A percentile compares a stretch with the other conserved stretches of the same genome.
Conservation (phyloP, 1,140 invertebrate genomes). For the Telenomus remus region DNA sequence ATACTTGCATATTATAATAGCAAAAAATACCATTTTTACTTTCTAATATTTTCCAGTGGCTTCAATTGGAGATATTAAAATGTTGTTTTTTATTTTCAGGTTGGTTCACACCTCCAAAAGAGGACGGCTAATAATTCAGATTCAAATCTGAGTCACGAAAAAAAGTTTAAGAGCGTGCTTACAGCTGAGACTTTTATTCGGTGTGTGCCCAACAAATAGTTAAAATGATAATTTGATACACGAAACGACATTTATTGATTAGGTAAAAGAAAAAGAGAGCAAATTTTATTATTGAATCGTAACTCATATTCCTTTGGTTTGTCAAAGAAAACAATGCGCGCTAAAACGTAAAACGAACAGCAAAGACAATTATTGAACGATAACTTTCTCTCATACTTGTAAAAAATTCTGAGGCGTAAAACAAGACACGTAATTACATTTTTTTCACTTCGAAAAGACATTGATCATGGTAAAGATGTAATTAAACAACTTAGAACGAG, state of each 20-base stretch:
- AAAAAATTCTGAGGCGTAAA: not conserved
- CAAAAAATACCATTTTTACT: no score
- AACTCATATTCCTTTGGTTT: conserved; percentile 68
- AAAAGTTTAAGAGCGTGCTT: conserved; percentile 68
- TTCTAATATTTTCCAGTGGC: no score
- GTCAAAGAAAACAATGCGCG: conserved; percentile 61
- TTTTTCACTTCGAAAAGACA: not conserved
- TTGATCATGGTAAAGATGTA: no score
- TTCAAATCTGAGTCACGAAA: conserved; percentile 38
- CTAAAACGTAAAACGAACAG: conserved; percentile 59
- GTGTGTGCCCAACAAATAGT: conserved; percentile 73
- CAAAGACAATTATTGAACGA: not conserved
- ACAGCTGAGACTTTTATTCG: conserved; percentile 73
- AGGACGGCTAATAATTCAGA: conserved; percentile 84
- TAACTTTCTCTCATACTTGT: not conserved
- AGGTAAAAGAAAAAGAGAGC: conserved; percentile 67
- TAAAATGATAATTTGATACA: conserved; percentile 75
- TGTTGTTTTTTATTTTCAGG: no score
- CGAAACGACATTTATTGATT: conserved; percentile 69
- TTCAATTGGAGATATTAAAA: no score
- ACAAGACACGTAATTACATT: not conserved
- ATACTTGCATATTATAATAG: no score
- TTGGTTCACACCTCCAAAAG: conserved; percentile 91
- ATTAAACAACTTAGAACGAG: no score
- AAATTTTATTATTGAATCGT: conserved; percentile 66